Evolutionary conservation across 2,888 invertebrate genomes (phyloP), one percentile per base, ranked within the genome.

Genomic region (Cryptophagus acutangulus): DNA sequence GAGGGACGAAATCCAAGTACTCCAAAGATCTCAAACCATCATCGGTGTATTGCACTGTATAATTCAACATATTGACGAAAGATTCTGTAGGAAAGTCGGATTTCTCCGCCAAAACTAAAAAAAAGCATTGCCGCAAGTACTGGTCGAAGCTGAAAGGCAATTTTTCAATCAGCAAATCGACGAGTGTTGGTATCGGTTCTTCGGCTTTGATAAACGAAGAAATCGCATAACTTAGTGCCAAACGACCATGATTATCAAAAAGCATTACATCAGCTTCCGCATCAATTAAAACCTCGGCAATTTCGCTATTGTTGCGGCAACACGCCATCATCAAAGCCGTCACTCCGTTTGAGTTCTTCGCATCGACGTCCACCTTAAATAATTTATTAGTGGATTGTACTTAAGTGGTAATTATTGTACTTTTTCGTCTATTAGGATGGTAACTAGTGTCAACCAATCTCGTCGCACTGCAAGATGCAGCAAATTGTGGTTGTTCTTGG

Each of bases 291-390:
- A 53, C 47, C 9, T 54, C 50, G 2, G 67, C 63, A 17, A 67
- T 59, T 12, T 51, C 42, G 16, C 51, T 39, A 47, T 67, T 63
- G 41, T 65, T 65, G 8, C 63, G 52, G 31, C 63, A 66, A 35
- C 68, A 63, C 2, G 70, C 69, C 40, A 69, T 51, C 66, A 69
- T 71, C 24, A 70, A 49, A 1, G 69, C 63, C 2, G 70, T 69
- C 3, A 70, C 63, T 2, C 67, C 67, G 44, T 63, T 65, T 2
- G 55, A 49, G 39, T 65, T 64, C n/a, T 49, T 45, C 6, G 50
- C 51, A 45, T 66, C 57, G 5, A 66, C 47, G 36, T 63, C 52
- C 12, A 54, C 57, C 64, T 65, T 33, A 12, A 49, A 46, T n/a
- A n/a, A n/a, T n/a, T n/a, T n/a, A n/a, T n/a, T n/a, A n/a, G n/a